Conservation (phyloP, 37 sponge, comb jelly and placozoan genomes). For the Oopsacas minuta region DNA sequence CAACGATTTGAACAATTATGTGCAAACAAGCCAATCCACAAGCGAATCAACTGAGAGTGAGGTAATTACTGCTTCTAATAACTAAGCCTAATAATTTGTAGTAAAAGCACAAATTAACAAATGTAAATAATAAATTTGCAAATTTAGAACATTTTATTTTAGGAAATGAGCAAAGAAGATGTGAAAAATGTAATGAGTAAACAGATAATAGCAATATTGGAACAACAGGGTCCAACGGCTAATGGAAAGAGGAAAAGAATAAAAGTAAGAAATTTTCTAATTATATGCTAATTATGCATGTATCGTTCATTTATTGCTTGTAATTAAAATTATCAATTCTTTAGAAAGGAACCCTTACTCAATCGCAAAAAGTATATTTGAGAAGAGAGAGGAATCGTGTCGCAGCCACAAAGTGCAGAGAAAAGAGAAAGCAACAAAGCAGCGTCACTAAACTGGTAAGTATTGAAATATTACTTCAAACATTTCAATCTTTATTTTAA, state of each 20-base stretch:
- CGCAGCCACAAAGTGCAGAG: constrained; percentile 89
- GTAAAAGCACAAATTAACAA: background rate
- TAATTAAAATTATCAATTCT: background rate
- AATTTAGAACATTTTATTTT: background rate
- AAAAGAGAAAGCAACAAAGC: constrained; percentile 61
- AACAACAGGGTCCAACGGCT: constrained; percentile 12
- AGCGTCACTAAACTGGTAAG: background rate
- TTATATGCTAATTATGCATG: background rate
- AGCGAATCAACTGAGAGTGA: constrained; percentile 10
- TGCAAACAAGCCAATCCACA: background rate
- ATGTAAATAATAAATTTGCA: background rate
- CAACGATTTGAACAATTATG: background rate
- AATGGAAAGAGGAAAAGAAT: constrained; percentile 10
- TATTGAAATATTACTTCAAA: background rate
- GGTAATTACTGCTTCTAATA: background rate
- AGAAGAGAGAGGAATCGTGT: constrained; percentile 90
- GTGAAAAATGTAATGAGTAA: background rate
- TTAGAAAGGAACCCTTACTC: constrained; percentile 30
- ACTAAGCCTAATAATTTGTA: background rate
- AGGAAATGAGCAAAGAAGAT: background rate
- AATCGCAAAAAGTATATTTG: constrained; percentile 55
- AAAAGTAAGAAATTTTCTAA: background rate
- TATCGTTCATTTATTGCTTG: background rate
- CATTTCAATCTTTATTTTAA: background rate
- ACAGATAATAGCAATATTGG: background rate